Evolutionary conservation across 2,113 vertebrate species (phyloP), one percentile per base, ranked within the genome.

Genomic region (Aythya baeri): DNA sequence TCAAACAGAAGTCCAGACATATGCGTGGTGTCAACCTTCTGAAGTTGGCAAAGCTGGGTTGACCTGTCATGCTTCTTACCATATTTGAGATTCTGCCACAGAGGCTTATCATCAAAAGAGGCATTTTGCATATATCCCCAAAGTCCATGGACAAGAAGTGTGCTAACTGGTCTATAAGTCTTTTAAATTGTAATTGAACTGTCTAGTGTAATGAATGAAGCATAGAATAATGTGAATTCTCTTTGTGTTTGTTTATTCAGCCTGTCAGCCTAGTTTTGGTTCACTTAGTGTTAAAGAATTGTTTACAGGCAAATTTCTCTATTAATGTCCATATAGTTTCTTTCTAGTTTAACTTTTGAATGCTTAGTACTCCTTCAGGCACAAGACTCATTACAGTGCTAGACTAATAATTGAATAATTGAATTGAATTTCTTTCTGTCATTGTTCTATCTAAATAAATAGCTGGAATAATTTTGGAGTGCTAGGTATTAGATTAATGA

Each of bases 101-200:
- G 1, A 32, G 7, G 4, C 59, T 88, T 86, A 66, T 68, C 29
- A 89, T 50, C 26, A 43, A 72, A 67, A 84, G n/a, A 75, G 8
- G 21, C 11, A 36, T 83, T 93, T 88, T 86, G 73, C 46, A 63
- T 82, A 14, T 66, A 86, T 32, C 14, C 44, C 49, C 38, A 52
- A 92, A 86, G 44, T 38, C 52, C 78, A 34, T 9, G 25, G 31
- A 78, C 58, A 95, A 68, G 4, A 79, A 88, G 32, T 34, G 8
- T 27, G 36, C 50, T 75, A 92, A 93, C 65, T 52, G 14, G 14
- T 54, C 46, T 68, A 13, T 71, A 87, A 67, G 26, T 82, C 91
- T 93, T 92, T 63, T 71, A 70, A 61, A 57, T 23, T 72, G 32
- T 97, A 96, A 94, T 95, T 91, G 86, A 91, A 95, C 91, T 95